These are phyloP conservation scores for Pentamera pediparva DNA, from an alignment of 53 echinoderm and acorn worm genomes.

Conservation along the genomic window DNA sequence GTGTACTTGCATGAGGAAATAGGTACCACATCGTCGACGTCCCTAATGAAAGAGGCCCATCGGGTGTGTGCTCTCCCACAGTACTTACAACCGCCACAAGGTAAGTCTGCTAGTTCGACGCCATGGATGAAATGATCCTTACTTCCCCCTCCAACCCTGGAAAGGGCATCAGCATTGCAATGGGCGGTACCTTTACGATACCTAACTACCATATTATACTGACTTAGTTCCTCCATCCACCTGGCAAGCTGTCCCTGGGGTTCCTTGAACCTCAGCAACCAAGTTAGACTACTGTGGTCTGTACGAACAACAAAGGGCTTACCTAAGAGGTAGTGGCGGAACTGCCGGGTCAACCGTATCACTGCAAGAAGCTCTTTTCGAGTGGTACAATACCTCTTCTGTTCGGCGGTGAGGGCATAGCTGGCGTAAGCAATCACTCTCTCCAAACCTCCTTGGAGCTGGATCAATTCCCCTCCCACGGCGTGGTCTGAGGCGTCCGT, in stretches of 20 bases:
- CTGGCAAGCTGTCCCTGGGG: slow-evolving; percentile 51
- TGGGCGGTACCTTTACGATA: slow-evolving; percentile 29
- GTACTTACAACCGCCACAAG: slow-evolving; percentile 45
- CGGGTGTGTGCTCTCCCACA: slow-evolving; percentile 37
- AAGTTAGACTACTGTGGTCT: slow-evolving; percentile 43
- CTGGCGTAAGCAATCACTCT: slow-evolving; percentile 33
- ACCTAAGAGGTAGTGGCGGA: slow-evolving; percentile 43
- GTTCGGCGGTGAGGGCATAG: slow-evolving; percentile 13
- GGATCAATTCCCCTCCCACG: slow-evolving; percentile 15
- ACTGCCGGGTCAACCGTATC: slow-evolving; percentile 6
- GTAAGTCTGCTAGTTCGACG: background rate
- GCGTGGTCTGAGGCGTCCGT: slow-evolving; percentile 34
- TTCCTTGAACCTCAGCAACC: slow-evolving; percentile 38
- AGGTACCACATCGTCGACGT: slow-evolving; percentile 34
- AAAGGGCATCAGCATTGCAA: slow-evolving; percentile 54
- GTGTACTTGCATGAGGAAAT: background rate
- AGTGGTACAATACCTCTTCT: slow-evolving; percentile 31
- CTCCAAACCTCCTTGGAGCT: slow-evolving; percentile 21
- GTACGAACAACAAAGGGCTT: slow-evolving; percentile 38
- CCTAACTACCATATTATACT: slow-evolving; percentile 37
- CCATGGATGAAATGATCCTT: slow-evolving; percentile 5
- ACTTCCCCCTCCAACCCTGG: slow-evolving; percentile 20
- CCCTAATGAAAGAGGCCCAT: slow-evolving; percentile 34
- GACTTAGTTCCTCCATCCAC: slow-evolving; percentile 47
- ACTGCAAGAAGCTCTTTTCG: slow-evolving; percentile 21